Evolutionary conservation across 2,888 invertebrate species (phyloP).

Genomic region (Leptodirus hochenwartii): DNA sequence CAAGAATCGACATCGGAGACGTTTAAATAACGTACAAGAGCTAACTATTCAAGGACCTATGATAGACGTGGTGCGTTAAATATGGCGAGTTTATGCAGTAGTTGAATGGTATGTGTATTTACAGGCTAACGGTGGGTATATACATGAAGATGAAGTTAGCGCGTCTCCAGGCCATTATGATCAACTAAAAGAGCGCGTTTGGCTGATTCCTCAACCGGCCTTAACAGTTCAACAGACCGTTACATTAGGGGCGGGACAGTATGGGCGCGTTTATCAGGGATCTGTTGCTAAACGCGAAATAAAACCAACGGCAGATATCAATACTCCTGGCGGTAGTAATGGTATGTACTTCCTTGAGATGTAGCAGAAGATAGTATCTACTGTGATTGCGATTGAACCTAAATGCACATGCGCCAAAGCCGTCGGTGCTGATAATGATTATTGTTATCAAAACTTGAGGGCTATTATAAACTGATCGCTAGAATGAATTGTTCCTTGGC

Average conservation of each 20-base stretch:
- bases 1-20: slow-evolving; percentile 24
- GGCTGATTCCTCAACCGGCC: slow-evolving; percentile 52
- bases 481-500: too few species aligned
- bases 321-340: too few species aligned
- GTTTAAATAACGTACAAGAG: slow-evolving; percentile 42
- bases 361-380: too few species aligned
- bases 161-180: slow-evolving; percentile 51
- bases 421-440: too few species aligned
- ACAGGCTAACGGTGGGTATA: slow-evolving; percentile 57
- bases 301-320: too few species aligned
- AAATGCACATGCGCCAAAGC: too few species aligned
- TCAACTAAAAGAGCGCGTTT: slow-evolving; percentile 54
- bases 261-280: slow-evolving; percentile 59
- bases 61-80: slow-evolving; percentile 39
- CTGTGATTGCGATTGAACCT: too few species aligned
- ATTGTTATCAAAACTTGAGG: too few species aligned
- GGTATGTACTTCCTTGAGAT: too few species aligned
- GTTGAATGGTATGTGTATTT: slow-evolving; percentile 13
- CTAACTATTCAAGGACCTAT: slow-evolving; percentile 62
- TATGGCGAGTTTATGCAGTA: background rate
- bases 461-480: too few species aligned
- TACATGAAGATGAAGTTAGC: slow-evolving; percentile 45
- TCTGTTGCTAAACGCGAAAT: slow-evolving; percentile 43
- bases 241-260: slow-evolving; percentile 55
- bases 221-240: slow-evolving; percentile 44